Base-by-base conservation (phyloP, 2,888 invertebrate genomes). In the Amphipyra berbera region DNA sequence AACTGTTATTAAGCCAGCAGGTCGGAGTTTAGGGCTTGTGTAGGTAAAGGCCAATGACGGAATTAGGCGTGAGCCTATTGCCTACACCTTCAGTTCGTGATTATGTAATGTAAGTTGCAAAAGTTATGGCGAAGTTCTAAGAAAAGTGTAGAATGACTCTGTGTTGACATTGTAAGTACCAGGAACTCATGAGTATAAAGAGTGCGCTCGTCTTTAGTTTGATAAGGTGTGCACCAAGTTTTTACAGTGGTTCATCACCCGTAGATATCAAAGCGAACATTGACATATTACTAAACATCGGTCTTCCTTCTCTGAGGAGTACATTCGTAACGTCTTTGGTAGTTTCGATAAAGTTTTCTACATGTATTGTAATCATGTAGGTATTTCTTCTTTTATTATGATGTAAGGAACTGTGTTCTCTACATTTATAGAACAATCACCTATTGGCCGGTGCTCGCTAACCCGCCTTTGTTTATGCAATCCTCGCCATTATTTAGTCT, bases 351-450 rank as follows among this genome's bases (percentile, higher is more conserved):
- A 30, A 6, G 30, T 30, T 30, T 30, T 30, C 30, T 30, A 30
- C 30, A 30, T 30, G 7, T 30, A 6, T 7, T 30, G 30, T 30
- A 30, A 30, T 30, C 27, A 30, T 6, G 27, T n/a, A n/a, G 21
- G 3, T 30, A 12, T 13, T 44, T 30, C 30, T 33, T 10, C 14
- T 12, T n/a, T 30, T 13, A 30, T 46, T n/a, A 21, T 56, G 41
- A 65, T 45, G 15, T 52, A 33, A 42, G 15, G 6, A 6, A n/a
- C 27, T 2, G 14, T 15, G n/a, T 8, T 54, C 40, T 45, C 14
- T 54, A 54, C 59, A 37, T 53, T 45, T 55, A 30, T 40, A 49
- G 52, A 53, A 72, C 61, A 57, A 61, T 61, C 46, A 38, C 21
- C 14, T 15, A 59, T 53, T 38, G 6, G 21, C 12, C 15, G 27